Percentiles rank a stretch among this genome's conserved stretches.
These are phyloP conservation scores for Holacanthus passer DNA, from an alignment of 2,113 vertebrate species.

Conservation along the genomic window DNA sequence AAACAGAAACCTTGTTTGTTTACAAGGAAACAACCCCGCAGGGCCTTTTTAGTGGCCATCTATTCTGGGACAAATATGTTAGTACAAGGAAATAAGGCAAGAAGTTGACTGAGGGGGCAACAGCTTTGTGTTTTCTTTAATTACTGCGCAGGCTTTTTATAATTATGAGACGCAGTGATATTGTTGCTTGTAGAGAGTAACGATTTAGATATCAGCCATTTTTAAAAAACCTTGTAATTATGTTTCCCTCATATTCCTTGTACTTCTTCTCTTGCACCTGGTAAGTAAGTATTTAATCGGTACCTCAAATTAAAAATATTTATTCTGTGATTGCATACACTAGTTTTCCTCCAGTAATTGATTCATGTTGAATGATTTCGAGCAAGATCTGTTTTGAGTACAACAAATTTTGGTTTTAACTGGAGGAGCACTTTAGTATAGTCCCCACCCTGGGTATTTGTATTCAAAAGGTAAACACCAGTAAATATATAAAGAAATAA, in stretches of 20 bases:
- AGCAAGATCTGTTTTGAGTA: background rate
- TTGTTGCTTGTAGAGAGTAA: background rate
- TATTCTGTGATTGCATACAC: background rate
- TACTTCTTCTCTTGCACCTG: background rate
- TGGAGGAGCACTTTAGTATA: background rate
- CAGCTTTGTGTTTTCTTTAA: background rate
- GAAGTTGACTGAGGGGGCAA: background rate
- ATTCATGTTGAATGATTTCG: background rate
- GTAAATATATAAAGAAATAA: conserved; percentile 20
- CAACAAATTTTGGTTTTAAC: background rate
- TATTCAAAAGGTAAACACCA: background rate
- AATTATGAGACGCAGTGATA: background rate
- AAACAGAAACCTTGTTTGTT: background rate
- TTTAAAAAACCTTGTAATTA: background rate
- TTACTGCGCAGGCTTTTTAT: background rate
- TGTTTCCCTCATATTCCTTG: background rate
- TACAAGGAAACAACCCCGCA: background rate
- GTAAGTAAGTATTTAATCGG: no score
- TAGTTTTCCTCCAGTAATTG: background rate
- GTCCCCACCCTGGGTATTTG: background rate
- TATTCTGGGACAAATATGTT: background rate
- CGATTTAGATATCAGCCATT: no score
- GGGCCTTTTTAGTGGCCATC: background rate
- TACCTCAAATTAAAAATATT: background rate
- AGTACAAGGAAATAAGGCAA: background rate